These are phyloP conservation scores for Parnassius apollo DNA, from an alignment of 2,888 invertebrate species.

Conservation along the genomic window DNA sequence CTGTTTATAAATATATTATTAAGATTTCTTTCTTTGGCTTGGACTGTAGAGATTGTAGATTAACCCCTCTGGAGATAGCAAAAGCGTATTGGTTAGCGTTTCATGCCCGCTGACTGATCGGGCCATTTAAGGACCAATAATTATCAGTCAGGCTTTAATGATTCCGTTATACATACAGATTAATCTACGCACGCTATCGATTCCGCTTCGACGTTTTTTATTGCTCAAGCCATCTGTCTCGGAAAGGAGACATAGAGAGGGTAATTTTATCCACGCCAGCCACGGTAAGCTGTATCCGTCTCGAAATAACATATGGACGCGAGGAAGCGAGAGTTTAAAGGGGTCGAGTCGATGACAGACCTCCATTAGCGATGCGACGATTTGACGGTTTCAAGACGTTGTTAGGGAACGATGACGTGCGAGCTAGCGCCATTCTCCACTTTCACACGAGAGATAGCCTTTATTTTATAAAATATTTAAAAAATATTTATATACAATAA, in stretches of 20 bases:
- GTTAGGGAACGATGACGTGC: constrained; percentile 53
- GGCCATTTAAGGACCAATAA: constrained; percentile 5
- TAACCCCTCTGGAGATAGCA: not conserved
- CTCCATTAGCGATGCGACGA: constrained; percentile 73
- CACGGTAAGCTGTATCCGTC: constrained; percentile 40
- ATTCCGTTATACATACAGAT: constrained; percentile 10
- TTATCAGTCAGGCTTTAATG: constrained; percentile 12
- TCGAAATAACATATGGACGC: constrained; percentile 46
- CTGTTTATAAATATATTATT: constrained; percentile 12
- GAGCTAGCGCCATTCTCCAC: constrained; percentile 48
- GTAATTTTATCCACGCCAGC: constrained; percentile 32
- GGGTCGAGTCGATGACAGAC: constrained; percentile 69
- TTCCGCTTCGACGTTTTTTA: constrained; percentile 10
- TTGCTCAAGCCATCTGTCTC: constrained; percentile 27
- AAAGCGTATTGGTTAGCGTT: constrained; percentile 9
- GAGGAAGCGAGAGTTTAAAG: constrained; percentile 71
- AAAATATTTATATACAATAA: no score
- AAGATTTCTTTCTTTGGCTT: not conserved
- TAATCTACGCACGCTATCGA: constrained; percentile 16
- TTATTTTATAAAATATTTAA: no score
- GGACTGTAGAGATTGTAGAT: not conserved
- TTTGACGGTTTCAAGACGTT: constrained; percentile 61
- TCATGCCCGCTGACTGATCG: not conserved
- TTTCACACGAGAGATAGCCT: constrained; percentile 55
- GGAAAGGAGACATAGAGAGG: constrained; percentile 23